phyloP scores from a whole-genome alignment of 53 echinoderm and acorn worm genomes.

The Antedon mediterranea region DNA sequence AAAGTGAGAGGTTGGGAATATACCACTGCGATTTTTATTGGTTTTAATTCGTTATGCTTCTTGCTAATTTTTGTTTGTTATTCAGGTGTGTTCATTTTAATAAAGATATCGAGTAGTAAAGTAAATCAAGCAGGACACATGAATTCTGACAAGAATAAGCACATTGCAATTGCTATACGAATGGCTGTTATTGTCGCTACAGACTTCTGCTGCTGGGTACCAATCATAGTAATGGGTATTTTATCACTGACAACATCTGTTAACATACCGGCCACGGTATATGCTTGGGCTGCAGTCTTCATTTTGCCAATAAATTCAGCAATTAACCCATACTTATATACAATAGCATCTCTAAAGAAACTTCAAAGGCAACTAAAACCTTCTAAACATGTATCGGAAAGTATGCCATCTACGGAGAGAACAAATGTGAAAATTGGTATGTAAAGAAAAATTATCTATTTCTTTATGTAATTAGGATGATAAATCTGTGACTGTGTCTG shows the following conservation, averaged over 20 bases:
- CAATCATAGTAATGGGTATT: conserved; percentile 69
- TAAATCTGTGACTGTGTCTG: too few species aligned
- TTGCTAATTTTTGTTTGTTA: conserved; percentile 55
- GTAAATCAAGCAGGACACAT: conserved; percentile 9
- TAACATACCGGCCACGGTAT: conserved; percentile 48
- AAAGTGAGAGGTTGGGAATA: conserved; percentile 39
- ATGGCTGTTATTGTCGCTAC: conserved; percentile 63
- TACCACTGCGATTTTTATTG: too few species aligned
- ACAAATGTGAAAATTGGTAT: too few species aligned
- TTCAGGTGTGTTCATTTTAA: conserved; percentile 42
- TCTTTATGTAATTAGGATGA: too few species aligned
- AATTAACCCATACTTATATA: conserved; percentile 85
- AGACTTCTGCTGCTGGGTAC: conserved; percentile 86
- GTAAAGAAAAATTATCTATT: too few species aligned
- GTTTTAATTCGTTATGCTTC: conserved; percentile 45
- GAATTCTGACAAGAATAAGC: not conserved
- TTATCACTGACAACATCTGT: conserved; percentile 36
- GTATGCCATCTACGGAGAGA: too few species aligned
- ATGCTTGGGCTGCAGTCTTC: conserved; percentile 85
- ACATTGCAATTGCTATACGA: conserved; percentile 30
- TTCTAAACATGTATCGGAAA: too few species aligned
- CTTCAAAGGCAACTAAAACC: too few species aligned
- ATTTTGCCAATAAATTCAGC: conserved; percentile 87
- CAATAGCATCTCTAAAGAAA: conserved; percentile 48
- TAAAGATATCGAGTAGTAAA: conserved; percentile 38